Evolutionary conservation across 2,888 invertebrate genomes (phyloP), one percentile per base, ranked within the genome.

Genomic region (Plagiodera versicolora): DNA sequence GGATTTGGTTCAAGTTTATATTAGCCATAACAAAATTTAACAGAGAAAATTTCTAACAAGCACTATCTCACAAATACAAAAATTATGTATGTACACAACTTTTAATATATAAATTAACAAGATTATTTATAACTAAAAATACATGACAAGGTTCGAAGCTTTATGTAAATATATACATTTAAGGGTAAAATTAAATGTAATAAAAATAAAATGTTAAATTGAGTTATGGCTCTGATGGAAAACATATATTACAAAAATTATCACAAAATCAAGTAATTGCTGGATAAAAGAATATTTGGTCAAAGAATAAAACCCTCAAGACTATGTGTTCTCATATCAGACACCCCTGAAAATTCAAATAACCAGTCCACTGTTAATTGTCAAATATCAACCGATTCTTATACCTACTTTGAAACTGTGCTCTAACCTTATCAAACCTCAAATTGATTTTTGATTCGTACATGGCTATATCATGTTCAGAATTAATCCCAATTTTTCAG

Each of bases 1-100:
- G 54, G 57, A 66, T 60, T 63, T 61, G 63, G 61, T 64, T 69
- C 63, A 51, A 61, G 61, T 58, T 64, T 51, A 30, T 44, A 57
- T 62, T 67, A 70, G 73, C 65, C 73, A 72, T 68, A 73, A 73
- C 70, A 63, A 68, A 72, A 73, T 71, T 70, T 71, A 73, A 70
- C 66, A 64, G 14, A 60, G 61, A 61, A 63, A 52, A 46, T 58
- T 61, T 49, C 53, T 63, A 63, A 63, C 57, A 58, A 57, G 4
- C 19, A 61, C 57, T 55, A 55, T 54, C 47, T 58, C 48, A 60
- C 39, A 51, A 57, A 48, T 49, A 59, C 53, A 57, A 47, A 46
- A 51, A 44, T 58, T 48, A 54, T 60, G 45, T 58, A 65, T 63
- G 52, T 65, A 67, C 63, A 67, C 51, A 64, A 66, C 61, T 58